These are phyloP conservation scores for Lithophane socia DNA, from an alignment of 2,888 invertebrate genomes.

Conservation along the genomic window DNA sequence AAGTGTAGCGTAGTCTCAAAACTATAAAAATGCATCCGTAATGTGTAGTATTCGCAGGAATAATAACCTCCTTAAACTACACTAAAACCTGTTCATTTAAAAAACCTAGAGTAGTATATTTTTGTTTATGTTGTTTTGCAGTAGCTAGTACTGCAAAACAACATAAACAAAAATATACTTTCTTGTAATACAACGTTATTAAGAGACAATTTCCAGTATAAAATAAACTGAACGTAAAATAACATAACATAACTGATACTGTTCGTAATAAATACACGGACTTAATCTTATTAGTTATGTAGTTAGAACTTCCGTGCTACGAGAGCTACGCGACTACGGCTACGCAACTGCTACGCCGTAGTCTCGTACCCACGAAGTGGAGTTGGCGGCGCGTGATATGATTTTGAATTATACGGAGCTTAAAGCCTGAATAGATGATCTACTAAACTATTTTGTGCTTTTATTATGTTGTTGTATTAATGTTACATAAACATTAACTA, in stretches of 20 bases:
- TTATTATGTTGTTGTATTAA: slow-evolving; percentile 13
- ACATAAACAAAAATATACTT: slow-evolving; percentile 13
- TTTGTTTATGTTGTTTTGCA: too few relatives aligned
- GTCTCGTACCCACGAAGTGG: slow-evolving; percentile 55
- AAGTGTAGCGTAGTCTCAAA: neutral
- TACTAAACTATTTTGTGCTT: slow-evolving; percentile 35
- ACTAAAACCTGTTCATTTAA: too few relatives aligned
- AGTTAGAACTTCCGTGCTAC: slow-evolving; percentile 60
- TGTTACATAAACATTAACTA: neutral
- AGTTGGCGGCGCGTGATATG: slow-evolving; percentile 62
- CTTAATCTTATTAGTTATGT: slow-evolving; percentile 65
- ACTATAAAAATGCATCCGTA: neutral
- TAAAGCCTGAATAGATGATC: slow-evolving; percentile 57
- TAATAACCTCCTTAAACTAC: neutral
- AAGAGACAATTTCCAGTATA: slow-evolving; percentile 25
- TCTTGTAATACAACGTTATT: slow-evolving; percentile 20
- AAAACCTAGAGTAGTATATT: too few relatives aligned
- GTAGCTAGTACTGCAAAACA: neutral
- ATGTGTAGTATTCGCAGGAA: neutral
- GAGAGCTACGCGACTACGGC: slow-evolving; percentile 42
- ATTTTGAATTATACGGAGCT: slow-evolving; percentile 59
- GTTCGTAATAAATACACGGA: slow-evolving; percentile 56
- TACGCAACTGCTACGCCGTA: slow-evolving; percentile 50
- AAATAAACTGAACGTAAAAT: slow-evolving; percentile 39
- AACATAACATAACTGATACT: slow-evolving; percentile 45